phyloP scores from a whole-genome alignment of 1,140 invertebrate species.

The Contarinia nasturtii region DNA sequence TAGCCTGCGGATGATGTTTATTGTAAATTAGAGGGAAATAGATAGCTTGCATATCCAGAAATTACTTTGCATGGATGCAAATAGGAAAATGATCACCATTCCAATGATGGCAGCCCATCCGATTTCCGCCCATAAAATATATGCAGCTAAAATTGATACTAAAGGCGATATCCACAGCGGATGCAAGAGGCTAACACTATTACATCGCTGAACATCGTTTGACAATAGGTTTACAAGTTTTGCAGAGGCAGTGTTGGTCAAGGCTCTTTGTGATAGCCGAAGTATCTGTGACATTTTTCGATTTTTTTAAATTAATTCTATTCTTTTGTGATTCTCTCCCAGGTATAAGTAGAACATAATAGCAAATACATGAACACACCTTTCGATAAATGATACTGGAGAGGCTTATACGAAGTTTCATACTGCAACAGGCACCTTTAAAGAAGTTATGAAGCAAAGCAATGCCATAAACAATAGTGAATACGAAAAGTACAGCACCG shows the following conservation, averaged over 20 bases:
- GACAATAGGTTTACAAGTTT: constrained; percentile 70
- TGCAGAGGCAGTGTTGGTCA: constrained; percentile 53
- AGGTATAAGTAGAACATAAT: no score
- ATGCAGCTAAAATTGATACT: constrained; percentile 35
- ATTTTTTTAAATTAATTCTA: no score
- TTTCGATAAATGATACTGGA: constrained; percentile 44
- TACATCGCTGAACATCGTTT: constrained; percentile 52
- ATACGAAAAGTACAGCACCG: constrained; percentile 34
- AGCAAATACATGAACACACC: constrained; percentile 23
- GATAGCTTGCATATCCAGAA: no score
- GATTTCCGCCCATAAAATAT: constrained; percentile 41
- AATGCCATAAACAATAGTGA: constrained; percentile 29
- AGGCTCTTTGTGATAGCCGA: constrained; percentile 34
- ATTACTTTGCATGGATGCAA: constrained; percentile 45
- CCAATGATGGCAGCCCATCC: constrained; percentile 47
- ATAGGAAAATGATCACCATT: constrained; percentile 41
- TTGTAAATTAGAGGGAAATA: no score
- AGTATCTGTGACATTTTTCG: constrained; percentile 38
- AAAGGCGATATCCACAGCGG: constrained; percentile 46
- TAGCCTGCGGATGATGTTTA: no score
- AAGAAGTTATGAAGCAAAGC: constrained; percentile 38
- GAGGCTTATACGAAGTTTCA: constrained; percentile 34
- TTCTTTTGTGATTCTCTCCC: no score
- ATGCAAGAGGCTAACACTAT: constrained; percentile 36
- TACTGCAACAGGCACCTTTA: constrained; percentile 34